A percentile compares a stretch with the other conserved stretches of the same genome.
Conservation (phyloP, 2,113 vertebrate genomes). For the Gnathonemus longibarbis region DNA sequence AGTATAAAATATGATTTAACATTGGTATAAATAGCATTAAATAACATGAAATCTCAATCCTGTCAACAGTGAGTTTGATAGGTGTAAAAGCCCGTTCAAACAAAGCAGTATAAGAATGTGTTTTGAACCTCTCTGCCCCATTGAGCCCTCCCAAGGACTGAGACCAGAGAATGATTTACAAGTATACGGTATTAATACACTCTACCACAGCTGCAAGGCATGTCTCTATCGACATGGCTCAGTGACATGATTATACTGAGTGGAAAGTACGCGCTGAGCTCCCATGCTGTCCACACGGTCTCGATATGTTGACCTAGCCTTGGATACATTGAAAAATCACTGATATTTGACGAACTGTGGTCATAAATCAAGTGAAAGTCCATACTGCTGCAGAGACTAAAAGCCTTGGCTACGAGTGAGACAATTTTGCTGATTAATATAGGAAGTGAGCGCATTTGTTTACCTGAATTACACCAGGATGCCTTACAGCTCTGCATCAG, state of each 20-base stretch:
- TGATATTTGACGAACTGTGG: slow-evolving; percentile 44
- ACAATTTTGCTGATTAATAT: slow-evolving; percentile 29
- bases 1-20: background rate
- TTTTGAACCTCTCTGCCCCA: background rate
- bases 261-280: background rate
- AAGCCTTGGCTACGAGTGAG: slow-evolving; percentile 39
- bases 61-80: background rate
- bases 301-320: slow-evolving; percentile 26
- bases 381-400: slow-evolving; percentile 34
- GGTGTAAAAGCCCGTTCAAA: background rate
- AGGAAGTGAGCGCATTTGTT: slow-evolving; percentile 16
- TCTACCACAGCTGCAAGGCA: background rate
- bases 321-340: slow-evolving; percentile 14
- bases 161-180: background rate
- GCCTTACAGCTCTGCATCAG: background rate
- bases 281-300: background rate
- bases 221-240: background rate
- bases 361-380: slow-evolving; percentile 43
- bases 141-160: background rate
- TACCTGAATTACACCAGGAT: slow-evolving; percentile 8
- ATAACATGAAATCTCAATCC: background rate
- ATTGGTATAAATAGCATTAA: background rate
- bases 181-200: background rate
- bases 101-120: background rate
- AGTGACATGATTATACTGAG: slow-evolving; percentile 3